Evolutionary conservation across 2,888 invertebrate genomes (phyloP).

Genomic region (Epirrita christyi): DNA sequence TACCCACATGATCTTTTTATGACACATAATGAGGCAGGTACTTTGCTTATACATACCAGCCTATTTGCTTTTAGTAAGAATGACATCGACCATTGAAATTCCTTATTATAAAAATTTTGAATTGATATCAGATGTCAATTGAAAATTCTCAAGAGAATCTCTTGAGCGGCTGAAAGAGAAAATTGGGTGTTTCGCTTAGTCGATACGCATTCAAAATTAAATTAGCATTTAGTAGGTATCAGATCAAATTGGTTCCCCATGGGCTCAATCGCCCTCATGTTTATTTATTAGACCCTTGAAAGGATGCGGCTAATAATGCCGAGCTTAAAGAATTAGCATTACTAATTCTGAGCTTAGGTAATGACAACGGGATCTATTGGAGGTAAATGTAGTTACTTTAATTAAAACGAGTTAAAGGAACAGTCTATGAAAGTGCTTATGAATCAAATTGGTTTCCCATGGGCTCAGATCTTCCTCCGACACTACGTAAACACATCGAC

Average conservation of each 20-base stretch:
- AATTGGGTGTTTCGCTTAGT: slow-evolving; percentile 50
- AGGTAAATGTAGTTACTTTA: slow-evolving; percentile 4
- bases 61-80: too few relatives aligned
- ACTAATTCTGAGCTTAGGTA: slow-evolving; percentile 55
- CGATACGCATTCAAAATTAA: slow-evolving; percentile 60
- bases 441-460: too few relatives aligned
- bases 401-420: not conserved
- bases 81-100: not conserved
- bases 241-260: slow-evolving; percentile 64
- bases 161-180: slow-evolving; percentile 50
- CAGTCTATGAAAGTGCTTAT: too few relatives aligned
- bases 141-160: too few relatives aligned
- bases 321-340: slow-evolving; percentile 71
- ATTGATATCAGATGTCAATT: too few relatives aligned
- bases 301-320: slow-evolving; percentile 66
- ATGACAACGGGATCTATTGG: slow-evolving; percentile 37
- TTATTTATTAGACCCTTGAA: slow-evolving; percentile 76
- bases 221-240: slow-evolving; percentile 73
- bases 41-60: too few relatives aligned
- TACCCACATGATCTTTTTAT: too few relatives aligned
- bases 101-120: slow-evolving; percentile 1
- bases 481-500: too few relatives aligned
- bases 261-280: slow-evolving; percentile 68
- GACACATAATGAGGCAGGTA: too few relatives aligned
- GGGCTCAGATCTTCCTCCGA: too few relatives aligned